These are phyloP conservation scores for Bellardia pandia DNA, from an alignment of 2,888 invertebrate species.

Conservation along the genomic window DNA sequence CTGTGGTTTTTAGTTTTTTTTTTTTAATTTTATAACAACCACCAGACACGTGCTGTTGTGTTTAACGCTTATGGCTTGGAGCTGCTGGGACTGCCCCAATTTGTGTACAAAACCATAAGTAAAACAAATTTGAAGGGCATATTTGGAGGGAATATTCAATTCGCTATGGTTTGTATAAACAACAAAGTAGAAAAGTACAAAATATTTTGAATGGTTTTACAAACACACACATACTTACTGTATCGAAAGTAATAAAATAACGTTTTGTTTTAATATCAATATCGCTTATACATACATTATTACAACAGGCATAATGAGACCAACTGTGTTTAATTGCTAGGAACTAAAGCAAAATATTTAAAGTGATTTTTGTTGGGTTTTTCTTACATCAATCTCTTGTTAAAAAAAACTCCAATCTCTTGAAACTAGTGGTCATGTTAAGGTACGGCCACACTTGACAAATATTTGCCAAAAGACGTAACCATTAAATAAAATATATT, in stretches of 20 bases:
- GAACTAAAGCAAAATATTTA: no score
- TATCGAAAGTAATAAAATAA: not conserved
- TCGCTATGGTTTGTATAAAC: conserved; percentile 18
- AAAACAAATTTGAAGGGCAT: conserved; percentile 45
- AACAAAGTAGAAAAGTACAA: conserved; percentile 23
- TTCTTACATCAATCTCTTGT: no score
- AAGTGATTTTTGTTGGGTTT: no score
- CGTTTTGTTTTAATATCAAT: not conserved
- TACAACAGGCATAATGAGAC: not conserved
- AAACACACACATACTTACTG: not conserved
- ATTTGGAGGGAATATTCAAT: conserved; percentile 10
- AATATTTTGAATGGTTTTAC: conserved; percentile 20
- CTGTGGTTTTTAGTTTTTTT: conserved; percentile 52
- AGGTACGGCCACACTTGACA: no score
- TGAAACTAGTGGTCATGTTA: no score
- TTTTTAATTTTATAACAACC: conserved; percentile 33
- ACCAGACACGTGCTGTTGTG: conserved; percentile 57
- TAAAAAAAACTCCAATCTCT: no score
- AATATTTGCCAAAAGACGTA: no score
- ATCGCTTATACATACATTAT: not conserved
- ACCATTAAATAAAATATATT: no score
- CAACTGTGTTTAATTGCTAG: not conserved
- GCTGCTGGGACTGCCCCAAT: conserved; percentile 64
- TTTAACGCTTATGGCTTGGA: not conserved
- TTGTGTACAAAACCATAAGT: conserved; percentile 38